A percentile compares a stretch with the other conserved stretches of the same genome.
phyloP scores from a whole-genome alignment of 2,797 vertebrate genomes.

The Chrosomus eos region DNA sequence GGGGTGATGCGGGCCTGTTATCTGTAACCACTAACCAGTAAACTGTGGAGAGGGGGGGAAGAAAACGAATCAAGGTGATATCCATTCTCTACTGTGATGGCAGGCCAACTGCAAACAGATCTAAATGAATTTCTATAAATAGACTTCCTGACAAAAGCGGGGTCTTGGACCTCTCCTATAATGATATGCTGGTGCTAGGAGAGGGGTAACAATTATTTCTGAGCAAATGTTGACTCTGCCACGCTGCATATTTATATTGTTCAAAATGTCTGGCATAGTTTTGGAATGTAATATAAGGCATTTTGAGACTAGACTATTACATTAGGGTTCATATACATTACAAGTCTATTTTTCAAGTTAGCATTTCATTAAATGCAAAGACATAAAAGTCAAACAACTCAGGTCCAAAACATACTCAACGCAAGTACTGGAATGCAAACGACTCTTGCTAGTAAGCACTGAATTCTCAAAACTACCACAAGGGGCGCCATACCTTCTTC shows the following conservation, averaged over 20 bases:
- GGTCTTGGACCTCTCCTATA: constrained; percentile 35
- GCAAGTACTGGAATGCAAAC: background rate
- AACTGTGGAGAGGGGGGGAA: background rate
- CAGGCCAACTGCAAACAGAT: constrained; percentile 55
- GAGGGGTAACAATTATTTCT: constrained; percentile 32
- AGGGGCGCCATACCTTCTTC: background rate
- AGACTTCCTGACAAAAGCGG: constrained; percentile 46
- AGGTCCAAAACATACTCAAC: background rate
- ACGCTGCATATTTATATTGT: background rate
- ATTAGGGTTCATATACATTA: background rate
- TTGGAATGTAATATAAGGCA: background rate
- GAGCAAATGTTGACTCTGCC: constrained; percentile 19
- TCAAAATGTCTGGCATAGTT: background rate
- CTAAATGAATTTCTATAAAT: constrained; percentile 66
- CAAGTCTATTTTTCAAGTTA: background rate
- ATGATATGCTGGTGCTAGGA: constrained; percentile 34
- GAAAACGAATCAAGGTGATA: constrained; percentile 51
- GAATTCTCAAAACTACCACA: background rate
- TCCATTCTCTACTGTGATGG: constrained; percentile 47
- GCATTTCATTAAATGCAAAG: background rate
- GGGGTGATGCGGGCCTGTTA: constrained; percentile 41
- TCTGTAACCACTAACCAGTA: constrained; percentile 50
- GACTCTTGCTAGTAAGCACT: background rate
- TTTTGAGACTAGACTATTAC: background rate
- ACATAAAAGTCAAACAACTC: background rate